A percentile compares a stretch with the other conserved stretches of the same genome.
These are phyloP conservation scores for Caenorhabditis latens DNA, from an alignment of 1,140 invertebrate genomes.

Conservation along the genomic window DNA sequence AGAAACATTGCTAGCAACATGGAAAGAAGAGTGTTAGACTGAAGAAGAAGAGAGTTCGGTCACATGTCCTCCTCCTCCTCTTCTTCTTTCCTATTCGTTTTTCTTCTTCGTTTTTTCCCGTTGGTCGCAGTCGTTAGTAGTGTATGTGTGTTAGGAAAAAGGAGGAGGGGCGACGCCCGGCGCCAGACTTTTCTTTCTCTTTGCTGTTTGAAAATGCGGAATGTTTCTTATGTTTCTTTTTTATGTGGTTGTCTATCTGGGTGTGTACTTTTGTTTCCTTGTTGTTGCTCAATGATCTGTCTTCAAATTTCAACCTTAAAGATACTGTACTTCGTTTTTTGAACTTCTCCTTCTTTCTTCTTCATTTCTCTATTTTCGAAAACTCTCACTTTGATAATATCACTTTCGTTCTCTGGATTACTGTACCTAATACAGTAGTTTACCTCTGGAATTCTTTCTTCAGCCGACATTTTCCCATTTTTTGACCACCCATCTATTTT, in stretches of 20 bases:
- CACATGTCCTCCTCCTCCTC: constrained; percentile 36
- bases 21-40: not conserved
- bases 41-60: constrained; percentile 20
- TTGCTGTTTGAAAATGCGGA: constrained; percentile 31
- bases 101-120: not conserved
- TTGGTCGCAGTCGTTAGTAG: constrained; percentile 50
- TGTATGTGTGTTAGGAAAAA: constrained; percentile 28
- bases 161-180: constrained; percentile 10
- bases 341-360: not conserved
- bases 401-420: no score
- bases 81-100: not conserved
- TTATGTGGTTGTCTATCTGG: not conserved
- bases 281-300: not conserved
- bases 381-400: no score
- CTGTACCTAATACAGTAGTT: no score
- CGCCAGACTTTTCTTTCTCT: constrained; percentile 39
- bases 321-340: constrained; percentile 1
- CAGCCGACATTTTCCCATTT: no score
- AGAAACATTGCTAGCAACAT: constrained; percentile 27
- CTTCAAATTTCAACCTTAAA: not conserved
- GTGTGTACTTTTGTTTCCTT: constrained; percentile 26
- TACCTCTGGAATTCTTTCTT: no score
- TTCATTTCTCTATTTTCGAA: no score
- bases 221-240: constrained; percentile 21
- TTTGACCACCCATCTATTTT: no score